Conservation (phyloP, 2,113 vertebrate genomes). For the Albula goreensis region DNA sequence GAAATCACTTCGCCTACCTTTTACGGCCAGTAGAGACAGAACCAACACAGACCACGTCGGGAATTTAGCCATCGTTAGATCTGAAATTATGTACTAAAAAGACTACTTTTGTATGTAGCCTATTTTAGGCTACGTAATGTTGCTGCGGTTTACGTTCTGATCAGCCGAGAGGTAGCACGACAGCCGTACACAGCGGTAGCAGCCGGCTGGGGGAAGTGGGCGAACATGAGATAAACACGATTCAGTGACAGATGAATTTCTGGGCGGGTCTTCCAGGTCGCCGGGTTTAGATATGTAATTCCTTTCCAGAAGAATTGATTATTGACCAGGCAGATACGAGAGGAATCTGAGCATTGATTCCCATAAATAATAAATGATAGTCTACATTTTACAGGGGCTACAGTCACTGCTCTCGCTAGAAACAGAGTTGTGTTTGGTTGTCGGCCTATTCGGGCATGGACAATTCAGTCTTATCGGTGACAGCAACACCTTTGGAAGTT, state of each 20-base stretch:
- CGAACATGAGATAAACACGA: background rate
- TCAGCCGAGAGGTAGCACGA: background rate
- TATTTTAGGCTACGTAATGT: too few relatives aligned
- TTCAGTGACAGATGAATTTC: background rate
- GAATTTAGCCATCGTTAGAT: background rate
- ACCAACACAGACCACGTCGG: background rate
- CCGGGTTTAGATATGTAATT: background rate
- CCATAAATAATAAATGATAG: background rate
- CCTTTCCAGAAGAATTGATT: background rate
- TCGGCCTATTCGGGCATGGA: too few relatives aligned
- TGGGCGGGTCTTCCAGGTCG: background rate
- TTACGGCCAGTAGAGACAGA: background rate
- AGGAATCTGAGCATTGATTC: background rate
- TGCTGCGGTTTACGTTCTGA: background rate
- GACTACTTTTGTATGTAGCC: too few relatives aligned
- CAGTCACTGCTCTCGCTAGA: too few relatives aligned
- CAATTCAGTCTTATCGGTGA: too few relatives aligned
- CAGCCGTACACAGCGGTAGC: background rate
- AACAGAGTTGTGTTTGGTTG: too few relatives aligned
- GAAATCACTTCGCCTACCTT: background rate
- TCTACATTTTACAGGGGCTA: background rate
- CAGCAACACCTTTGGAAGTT: too few relatives aligned
- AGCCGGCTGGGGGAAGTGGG: background rate
- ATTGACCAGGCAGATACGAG: background rate
- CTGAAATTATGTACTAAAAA: too few relatives aligned